phyloP scores from a whole-genome alignment of 2,888 invertebrate species.

The Nymphalis polychloros region DNA sequence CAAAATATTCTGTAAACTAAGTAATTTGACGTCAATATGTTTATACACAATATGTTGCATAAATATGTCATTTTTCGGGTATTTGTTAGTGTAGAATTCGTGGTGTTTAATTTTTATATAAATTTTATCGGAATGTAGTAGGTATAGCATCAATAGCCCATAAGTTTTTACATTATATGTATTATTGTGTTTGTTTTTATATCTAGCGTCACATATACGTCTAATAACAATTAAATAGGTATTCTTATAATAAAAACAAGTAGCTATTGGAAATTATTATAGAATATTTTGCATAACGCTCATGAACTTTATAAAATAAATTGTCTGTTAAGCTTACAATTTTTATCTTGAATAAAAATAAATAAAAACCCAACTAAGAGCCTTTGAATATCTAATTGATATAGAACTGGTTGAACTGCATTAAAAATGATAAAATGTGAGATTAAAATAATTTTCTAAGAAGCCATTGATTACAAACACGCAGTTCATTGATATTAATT shows the following conservation, averaged over 20 bases:
- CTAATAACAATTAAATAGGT: conserved; percentile 3
- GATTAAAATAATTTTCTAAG: conserved; percentile 15
- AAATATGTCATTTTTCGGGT: too few relatives aligned
- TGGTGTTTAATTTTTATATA: too few relatives aligned
- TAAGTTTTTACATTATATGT: background rate
- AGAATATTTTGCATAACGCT: conserved; percentile 2
- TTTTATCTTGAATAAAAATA: background rate
- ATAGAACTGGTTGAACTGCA: conserved; percentile 18
- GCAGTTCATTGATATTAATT: conserved; percentile 16
- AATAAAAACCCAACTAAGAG: conserved; percentile 13
- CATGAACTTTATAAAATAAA: background rate
- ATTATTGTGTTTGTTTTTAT: background rate
- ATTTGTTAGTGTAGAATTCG: too few relatives aligned
- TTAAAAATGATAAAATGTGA: conserved; percentile 25
- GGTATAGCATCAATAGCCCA: background rate
- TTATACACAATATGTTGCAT: too few relatives aligned
- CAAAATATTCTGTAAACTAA: too few relatives aligned
- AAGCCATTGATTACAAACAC: conserved; percentile 13
- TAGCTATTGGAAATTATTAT: background rate
- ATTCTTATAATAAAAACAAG: conserved; percentile 4
- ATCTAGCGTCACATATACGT: background rate
- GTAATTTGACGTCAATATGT: too few relatives aligned
- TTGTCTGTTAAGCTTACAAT: background rate
- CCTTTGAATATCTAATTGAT: background rate
- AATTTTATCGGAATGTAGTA: background rate